These are phyloP conservation scores for Macrotrachela quadricornifera DNA, from an alignment of 1,140 invertebrate genomes.

Conservation along the genomic window DNA sequence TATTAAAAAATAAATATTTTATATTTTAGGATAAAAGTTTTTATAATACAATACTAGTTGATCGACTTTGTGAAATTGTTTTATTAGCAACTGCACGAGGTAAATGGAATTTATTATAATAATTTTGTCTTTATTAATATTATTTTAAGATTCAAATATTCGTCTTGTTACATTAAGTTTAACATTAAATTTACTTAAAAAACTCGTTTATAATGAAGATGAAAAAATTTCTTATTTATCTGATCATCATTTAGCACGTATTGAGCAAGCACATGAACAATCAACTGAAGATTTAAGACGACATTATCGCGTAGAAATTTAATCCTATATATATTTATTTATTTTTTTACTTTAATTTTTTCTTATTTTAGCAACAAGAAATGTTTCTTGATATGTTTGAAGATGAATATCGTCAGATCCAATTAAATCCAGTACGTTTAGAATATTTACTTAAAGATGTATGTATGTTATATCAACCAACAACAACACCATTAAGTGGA, in stretches of 20 bases:
- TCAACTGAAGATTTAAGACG: conserved; percentile 62
- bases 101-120: background rate
- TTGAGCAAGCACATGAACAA: conserved; percentile 59
- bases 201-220: conserved; percentile 29
- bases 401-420: conserved; percentile 81
- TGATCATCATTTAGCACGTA: conserved; percentile 42
- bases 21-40: conserved; percentile 19
- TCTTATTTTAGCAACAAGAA: conserved; percentile 53
- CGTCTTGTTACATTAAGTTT: conserved; percentile 75
- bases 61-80: too few species aligned
- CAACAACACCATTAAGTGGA: conserved; percentile 82
- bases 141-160: conserved; percentile 35
- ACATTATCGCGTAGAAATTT: conserved; percentile 54
- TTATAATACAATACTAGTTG: too few species aligned
- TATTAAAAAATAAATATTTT: background rate
- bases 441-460: conserved; percentile 48
- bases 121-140: conserved; percentile 7
- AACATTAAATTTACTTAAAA: conserved; percentile 49
- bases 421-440: conserved; percentile 14
- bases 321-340: background rate
- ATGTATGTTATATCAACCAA: conserved; percentile 78
- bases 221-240: conserved; percentile 36
- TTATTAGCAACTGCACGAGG: conserved; percentile 12
- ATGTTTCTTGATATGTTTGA: conserved; percentile 98
- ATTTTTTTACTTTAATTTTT: too few species aligned